Conservation (phyloP, 2,888 invertebrate species). For the Acleris emargana region DNA sequence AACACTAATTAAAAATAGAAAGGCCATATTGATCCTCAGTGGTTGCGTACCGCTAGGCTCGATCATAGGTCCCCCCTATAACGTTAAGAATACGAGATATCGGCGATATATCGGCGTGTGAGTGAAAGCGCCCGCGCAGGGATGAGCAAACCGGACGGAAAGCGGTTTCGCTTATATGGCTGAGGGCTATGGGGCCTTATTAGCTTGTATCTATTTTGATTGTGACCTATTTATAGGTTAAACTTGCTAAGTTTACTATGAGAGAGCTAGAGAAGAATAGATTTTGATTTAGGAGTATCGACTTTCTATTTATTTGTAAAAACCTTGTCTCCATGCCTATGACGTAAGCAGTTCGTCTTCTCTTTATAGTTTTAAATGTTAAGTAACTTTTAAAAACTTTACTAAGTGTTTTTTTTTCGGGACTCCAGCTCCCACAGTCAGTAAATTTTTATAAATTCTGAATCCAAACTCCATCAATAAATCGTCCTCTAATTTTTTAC, state of each 20-base stretch:
- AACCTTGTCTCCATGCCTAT: too few relatives aligned
- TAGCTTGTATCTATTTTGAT: neutral
- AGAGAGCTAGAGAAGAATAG: too few relatives aligned
- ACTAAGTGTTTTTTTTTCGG: neutral
- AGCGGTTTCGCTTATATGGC: constrained; percentile 35
- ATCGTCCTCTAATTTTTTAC: constrained; percentile 10
- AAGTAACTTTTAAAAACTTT: too few relatives aligned
- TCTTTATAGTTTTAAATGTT: too few relatives aligned
- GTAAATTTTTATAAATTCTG: neutral
- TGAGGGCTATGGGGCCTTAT: constrained; percentile 11
- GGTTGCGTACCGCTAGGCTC: neutral
- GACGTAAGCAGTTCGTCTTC: too few relatives aligned
- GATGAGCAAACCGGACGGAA: constrained; percentile 52
- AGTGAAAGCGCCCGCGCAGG: constrained; percentile 55
- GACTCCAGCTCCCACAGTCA: too few relatives aligned
- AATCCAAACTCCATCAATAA: constrained; percentile 18
- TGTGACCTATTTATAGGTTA: too few relatives aligned
- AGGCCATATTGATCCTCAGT: neutral
- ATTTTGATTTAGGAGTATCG: too few relatives aligned
- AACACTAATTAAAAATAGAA: neutral
- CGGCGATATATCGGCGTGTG: constrained; percentile 22
- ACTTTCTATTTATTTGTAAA: too few relatives aligned
- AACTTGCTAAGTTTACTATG: too few relatives aligned
- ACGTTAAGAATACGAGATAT: constrained; percentile 17
- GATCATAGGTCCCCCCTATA: neutral